Evolutionary conservation across 2,797 vertebrate species (phyloP).

Genomic region (Chelon auratus): DNA sequence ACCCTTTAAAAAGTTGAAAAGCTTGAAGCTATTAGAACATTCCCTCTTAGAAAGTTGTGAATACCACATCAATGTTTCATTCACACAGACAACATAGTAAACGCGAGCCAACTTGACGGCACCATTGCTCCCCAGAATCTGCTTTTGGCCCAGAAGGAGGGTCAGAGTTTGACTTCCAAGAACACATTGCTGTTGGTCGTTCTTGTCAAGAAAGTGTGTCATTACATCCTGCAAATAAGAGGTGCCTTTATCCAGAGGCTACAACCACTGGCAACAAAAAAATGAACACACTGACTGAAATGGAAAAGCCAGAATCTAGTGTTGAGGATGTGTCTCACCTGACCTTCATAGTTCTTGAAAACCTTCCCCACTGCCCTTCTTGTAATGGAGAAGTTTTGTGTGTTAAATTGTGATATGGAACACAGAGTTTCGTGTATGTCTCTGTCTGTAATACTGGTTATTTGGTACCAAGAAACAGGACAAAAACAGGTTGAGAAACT

Average conservation of each 20-base stretch:
- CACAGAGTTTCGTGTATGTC: background rate
- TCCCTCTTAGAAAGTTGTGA: background rate
- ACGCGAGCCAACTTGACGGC: slow-evolving; percentile 10
- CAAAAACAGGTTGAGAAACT: slow-evolving; percentile 13
- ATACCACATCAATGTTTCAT: slow-evolving; percentile 12
- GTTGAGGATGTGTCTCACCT: background rate
- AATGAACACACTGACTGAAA: background rate
- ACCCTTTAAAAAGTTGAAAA: background rate
- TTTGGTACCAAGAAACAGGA: slow-evolving; percentile 9
- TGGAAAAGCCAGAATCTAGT: slow-evolving; percentile 2
- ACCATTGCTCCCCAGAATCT: slow-evolving; percentile 11
- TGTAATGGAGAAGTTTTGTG: slow-evolving; percentile 3
- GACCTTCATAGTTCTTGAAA: background rate
- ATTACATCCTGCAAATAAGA: slow-evolving; percentile 9
- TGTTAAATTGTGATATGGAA: background rate
- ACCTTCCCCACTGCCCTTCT: slow-evolving; percentile 4
- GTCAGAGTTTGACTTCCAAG: slow-evolving; percentile 16
- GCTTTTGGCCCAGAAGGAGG: slow-evolving; percentile 10
- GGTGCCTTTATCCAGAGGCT: background rate
- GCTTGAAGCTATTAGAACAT: background rate
- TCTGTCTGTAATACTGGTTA: background rate
- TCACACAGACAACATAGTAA: background rate
- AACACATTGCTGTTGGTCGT: background rate
- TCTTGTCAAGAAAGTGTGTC: slow-evolving; percentile 1
- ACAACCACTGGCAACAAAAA: background rate